Evolutionary conservation across 2,113 vertebrate genomes (phyloP), one percentile per base, ranked within the genome.

Genomic region (Saguinus midas): DNA sequence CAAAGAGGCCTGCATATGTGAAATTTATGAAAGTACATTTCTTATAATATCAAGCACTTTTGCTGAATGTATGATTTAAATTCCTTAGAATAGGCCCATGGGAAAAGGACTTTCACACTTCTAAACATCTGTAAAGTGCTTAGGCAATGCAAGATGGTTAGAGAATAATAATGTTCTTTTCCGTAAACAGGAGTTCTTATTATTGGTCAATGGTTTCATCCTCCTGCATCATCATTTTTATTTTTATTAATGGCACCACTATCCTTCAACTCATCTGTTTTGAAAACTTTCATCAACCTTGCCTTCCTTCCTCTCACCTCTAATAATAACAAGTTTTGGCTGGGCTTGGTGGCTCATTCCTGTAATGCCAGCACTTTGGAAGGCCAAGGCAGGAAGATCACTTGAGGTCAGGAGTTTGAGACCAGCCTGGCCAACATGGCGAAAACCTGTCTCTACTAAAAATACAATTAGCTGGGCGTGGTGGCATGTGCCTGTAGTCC

Each of bases 11-110:
- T 72, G 18, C 13, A 29, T 68, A 82, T 64, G 58, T 48, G 16
- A 85, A 85, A 76, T 68, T 94, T 64, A 68, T 73, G 91, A 72
- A 87, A 93, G 14, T 43, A n/a, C 16, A 37, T 88, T 43, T 96
- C 57, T 57, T 75, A 68, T 4, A 66, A 8, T 17, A 64, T 84
- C 40, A 58, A 70, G 3, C 1, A 64, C 27, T 93, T 97, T 87
- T 90, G 87, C 50, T 96, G 83, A 94, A 68, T 12, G 48, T 75
- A 61, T 72, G 81, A 89, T 85, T 90, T 96, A 78, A 66, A 84
- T 84, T 95, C 37, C 90, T 96, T 92, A 57, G 96, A 95, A 78
- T 35, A 96, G 81, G 73, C 87, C 27, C 13, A 57, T 18, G 90
- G 45, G 80, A 61, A 95, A 94, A 96, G 50, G 52, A 40, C 57